Percentiles rank a stretch among this genome's conserved stretches.
Conservation (phyloP, 2,797 vertebrate species). For the Anableps anableps region DNA sequence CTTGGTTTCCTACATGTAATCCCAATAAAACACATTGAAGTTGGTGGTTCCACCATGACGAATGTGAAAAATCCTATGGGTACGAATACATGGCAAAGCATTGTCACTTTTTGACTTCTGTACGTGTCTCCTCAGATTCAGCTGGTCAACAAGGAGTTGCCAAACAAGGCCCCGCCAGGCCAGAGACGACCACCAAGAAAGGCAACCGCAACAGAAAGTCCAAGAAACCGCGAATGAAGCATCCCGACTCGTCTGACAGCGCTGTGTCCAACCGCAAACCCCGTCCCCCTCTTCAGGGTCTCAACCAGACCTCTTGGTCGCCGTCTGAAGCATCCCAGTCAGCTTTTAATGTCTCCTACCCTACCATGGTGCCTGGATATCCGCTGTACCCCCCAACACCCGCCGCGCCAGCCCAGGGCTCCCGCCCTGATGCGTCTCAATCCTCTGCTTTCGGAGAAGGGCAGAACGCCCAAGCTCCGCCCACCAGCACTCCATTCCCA, state of each 20-base stretch:
- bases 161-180: slow-evolving; percentile 73
- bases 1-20: background rate
- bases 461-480: slow-evolving; percentile 72
- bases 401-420: slow-evolving; percentile 65
- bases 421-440: slow-evolving; percentile 71
- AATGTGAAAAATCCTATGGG: background rate
- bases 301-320: slow-evolving; percentile 91
- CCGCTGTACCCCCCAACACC: slow-evolving; percentile 83
- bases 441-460: slow-evolving; percentile 75
- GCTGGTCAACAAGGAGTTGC: slow-evolving; percentile 67
- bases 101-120: background rate
- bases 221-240: slow-evolving; percentile 87
- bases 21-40: background rate
- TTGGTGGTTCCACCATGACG: background rate
- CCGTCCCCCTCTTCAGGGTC: slow-evolving; percentile 84
- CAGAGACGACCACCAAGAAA: slow-evolving; percentile 83
- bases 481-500: slow-evolving; percentile 77
- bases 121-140: slow-evolving; percentile 30
- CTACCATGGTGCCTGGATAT: slow-evolving; percentile 85
- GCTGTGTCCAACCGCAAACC: slow-evolving; percentile 84
- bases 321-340: slow-evolving; percentile 88
- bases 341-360: slow-evolving; percentile 86
- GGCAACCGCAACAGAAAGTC: slow-evolving; percentile 87
- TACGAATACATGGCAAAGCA: background rate
- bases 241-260: slow-evolving; percentile 89